These are phyloP conservation scores for Oreochromis aureus DNA, from an alignment of 2,113 vertebrate species.

Conservation along the genomic window DNA sequence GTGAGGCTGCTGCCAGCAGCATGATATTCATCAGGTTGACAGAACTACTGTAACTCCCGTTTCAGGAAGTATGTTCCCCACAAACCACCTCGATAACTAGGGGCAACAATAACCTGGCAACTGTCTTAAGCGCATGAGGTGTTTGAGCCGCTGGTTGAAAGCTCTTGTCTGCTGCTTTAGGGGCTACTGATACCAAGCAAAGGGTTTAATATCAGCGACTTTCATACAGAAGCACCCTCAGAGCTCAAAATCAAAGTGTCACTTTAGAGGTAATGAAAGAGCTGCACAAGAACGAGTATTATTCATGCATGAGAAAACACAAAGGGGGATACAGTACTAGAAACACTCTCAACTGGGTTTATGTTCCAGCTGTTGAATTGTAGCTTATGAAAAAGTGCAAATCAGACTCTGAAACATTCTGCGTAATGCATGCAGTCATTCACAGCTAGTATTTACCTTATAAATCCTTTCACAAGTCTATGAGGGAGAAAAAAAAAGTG, in stretches of 20 bases:
- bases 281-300: background rate
- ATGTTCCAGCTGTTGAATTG: background rate
- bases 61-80: constrained; percentile 55
- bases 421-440: background rate
- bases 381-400: background rate
- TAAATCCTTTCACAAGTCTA: background rate
- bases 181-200: background rate
- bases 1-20: constrained; percentile 2
- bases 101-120: constrained; percentile 86
- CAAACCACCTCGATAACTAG: constrained; percentile 62
- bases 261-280: background rate
- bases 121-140: constrained; percentile 59
- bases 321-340: background rate
- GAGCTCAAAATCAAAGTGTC: background rate
- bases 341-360: background rate
- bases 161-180: constrained; percentile 25
- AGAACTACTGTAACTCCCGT: constrained; percentile 19
- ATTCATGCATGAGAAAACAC: background rate
- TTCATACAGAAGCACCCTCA: background rate
- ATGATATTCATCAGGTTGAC: constrained; percentile 37
- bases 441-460: background rate
- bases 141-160: constrained; percentile 68
- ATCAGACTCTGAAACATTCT: background rate
- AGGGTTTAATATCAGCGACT: background rate
- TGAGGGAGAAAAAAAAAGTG: background rate